Percentiles rank a stretch among this genome's conserved stretches.
phyloP scores from a whole-genome alignment of 23 tunicate genomes.

The Oikopleura dioica region DNA sequence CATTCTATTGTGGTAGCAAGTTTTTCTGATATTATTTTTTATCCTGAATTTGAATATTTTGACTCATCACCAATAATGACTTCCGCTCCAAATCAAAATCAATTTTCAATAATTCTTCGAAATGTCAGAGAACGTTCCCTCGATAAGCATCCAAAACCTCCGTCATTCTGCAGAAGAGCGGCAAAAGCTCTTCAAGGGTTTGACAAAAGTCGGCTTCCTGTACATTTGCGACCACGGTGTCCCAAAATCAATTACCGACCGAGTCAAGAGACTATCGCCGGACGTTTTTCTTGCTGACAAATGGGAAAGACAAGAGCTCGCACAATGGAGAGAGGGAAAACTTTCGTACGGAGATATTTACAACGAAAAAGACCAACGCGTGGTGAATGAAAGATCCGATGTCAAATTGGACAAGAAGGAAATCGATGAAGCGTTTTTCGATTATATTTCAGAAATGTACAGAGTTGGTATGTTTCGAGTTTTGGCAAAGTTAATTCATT shows the following conservation, averaged over 20 bases:
- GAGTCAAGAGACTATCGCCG: background rate
- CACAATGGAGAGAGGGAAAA: background rate
- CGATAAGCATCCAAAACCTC: too few species aligned
- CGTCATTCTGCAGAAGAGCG: too few species aligned
- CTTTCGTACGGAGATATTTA: background rate
- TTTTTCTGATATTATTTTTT: too few species aligned
- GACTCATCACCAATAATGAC: too few species aligned
- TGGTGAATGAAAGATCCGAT: background rate
- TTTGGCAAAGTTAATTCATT: background rate
- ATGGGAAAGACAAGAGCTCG: background rate
- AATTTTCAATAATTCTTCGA: too few species aligned
- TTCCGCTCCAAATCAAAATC: too few species aligned
- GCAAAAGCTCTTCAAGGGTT: background rate
- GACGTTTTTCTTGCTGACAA: background rate
- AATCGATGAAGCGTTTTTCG: background rate
- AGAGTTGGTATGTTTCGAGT: background rate
- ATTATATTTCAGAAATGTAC: background rate
- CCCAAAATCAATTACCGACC: background rate
- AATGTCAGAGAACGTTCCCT: too few species aligned
- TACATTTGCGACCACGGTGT: background rate
- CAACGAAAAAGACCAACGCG: background rate
- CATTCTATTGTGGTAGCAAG: too few species aligned
- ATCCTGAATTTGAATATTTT: too few species aligned
- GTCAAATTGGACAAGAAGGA: background rate
- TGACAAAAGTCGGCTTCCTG: background rate